A percentile compares a stretch with the other conserved stretches of the same genome.
These are phyloP conservation scores for Adelognathus sp. DNA, from an alignment of 2,888 invertebrate genomes.

Conservation along the genomic window DNA sequence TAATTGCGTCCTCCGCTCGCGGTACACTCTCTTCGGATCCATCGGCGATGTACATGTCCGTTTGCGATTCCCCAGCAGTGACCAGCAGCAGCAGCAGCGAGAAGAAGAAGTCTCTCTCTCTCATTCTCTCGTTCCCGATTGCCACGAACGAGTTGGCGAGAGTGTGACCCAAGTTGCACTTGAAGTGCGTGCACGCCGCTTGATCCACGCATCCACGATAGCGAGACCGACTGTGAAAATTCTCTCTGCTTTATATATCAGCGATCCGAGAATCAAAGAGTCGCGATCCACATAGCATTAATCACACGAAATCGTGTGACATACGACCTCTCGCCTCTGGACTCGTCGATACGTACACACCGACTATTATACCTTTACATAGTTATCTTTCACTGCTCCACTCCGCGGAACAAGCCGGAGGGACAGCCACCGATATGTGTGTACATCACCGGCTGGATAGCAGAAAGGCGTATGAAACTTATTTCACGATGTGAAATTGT, in stretches of 20 bases:
- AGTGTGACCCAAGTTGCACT: constrained; percentile 51
- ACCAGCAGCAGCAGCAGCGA: constrained; percentile 9
- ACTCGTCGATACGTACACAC: not conserved
- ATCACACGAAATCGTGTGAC: no score
- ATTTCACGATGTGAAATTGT: no score
- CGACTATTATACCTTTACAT: constrained; percentile 3
- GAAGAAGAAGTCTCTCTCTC: not conserved
- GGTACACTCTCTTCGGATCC: constrained; percentile 33
- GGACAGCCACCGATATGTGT: not conserved
- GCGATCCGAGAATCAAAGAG: no score
- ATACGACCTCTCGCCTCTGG: no score
- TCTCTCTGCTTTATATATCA: no score
- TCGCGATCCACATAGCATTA: no score
- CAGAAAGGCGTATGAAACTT: no score
- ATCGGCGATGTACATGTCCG: constrained; percentile 50
- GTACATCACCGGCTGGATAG: not conserved
- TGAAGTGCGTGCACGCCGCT: constrained; percentile 49
- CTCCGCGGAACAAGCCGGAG: constrained; percentile 5
- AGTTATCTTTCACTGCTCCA: constrained; percentile 31
- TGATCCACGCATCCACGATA: constrained; percentile 60
- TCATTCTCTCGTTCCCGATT: constrained; percentile 7
- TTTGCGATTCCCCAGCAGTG: constrained; percentile 34
- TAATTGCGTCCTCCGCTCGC: constrained; percentile 50
- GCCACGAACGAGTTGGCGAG: constrained; percentile 2
- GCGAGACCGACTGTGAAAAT: constrained; percentile 26